Evolutionary conservation across 2,888 invertebrate genomes (phyloP), one percentile per base, ranked within the genome.

Genomic region (Agriopis marginaria): DNA sequence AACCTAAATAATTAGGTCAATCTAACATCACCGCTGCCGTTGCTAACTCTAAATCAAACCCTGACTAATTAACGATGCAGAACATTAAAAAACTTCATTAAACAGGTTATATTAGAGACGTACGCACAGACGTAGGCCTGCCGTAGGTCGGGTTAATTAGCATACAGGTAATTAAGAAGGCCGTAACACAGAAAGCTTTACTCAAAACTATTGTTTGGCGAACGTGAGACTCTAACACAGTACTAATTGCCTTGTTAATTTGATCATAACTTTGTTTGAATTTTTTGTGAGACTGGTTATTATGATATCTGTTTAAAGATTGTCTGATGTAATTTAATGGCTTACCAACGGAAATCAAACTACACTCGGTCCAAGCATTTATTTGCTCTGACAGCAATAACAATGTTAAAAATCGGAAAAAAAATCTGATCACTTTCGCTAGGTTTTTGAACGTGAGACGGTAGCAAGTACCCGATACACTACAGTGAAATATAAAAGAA

Each of bases 191-290:
- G 11, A 44, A 55, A 12, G 62, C 45, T 32, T 50, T 42, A 55
- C 39, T 40, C 10, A 60, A 17, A 11, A 55, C 32, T 49, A 59
- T 40, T 56, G 40, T 62, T 62, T 11, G 11, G 12, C 11, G 64
- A 39, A 47, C 70, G 74, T 72, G 74, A 63, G 74, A 75, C 58
- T 53, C 60, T 42, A 39, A 7, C 17, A 49, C 56, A 40, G 63
- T 54, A 60, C 49, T 72, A 72, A 75, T 72, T 72, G 56, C 47
- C 53, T 69, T 67, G 74, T 66, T 72, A 69, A 69, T 66, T 68
- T 51, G 56, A 61, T 68, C 63, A 61, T 66, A n/a, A 66, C 59
- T 62, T 68, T 71, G 68, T 73, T 73, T 56, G 2, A 61, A 17
- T 40, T 49, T 61, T 54, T 60, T 54, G 44, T 40, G 45, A 14